Evolutionary conservation across 2,888 invertebrate species (phyloP), one percentile per base, ranked within the genome.

Genomic region (Melanchra persicariae): DNA sequence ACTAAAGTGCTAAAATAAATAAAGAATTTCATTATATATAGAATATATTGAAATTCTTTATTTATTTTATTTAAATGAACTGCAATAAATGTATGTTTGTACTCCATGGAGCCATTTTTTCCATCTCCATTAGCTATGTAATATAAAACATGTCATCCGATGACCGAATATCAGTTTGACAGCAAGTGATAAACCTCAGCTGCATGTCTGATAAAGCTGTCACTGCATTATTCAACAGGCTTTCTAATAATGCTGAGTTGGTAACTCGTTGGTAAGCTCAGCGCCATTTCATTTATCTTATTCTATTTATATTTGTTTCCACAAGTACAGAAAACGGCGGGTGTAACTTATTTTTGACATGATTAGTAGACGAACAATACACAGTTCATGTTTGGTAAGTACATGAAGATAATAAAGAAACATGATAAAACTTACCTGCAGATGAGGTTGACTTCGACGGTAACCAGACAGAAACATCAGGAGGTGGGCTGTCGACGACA

Each of bases 391-490:
- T 9, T 54, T 30, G 34, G n/a, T n/a, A n/a, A n/a, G n/a, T 34
- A 30, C 19, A 34, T 12, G 22, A 22, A 7, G 22, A n/a, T 34
- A 7, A 43, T 45, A 19, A 37, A 22, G 7, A n/a, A 24, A 22
- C 17, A 10, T 17, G 9, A 54, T 47, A 43, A 4, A 54, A 68
- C 77, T 71, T 87, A 92, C 92, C 90, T 70, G 83, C 74, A 59
- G 86, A 75, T 5, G 85, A 80, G 4, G 83, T 74, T 10, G 83
- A 82, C 70, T 85, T 88, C 6, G 79, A 58, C 24, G 75, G 72
- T 8, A 75, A 60, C 89, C 90, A 90, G 5, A 79, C 40, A 15
- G 87, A 72, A 8, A 74, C 66, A 58, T 90, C 89, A 0, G 87
- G 34, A 26, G 82, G 60, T 5, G 75, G 70, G 5, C 78, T 65